A percentile compares a stretch with the other conserved stretches of the same genome.
These are phyloP conservation scores for Oreonectes daqikongensis DNA, from an alignment of 2,797 vertebrate species.

Conservation along the genomic window DNA sequence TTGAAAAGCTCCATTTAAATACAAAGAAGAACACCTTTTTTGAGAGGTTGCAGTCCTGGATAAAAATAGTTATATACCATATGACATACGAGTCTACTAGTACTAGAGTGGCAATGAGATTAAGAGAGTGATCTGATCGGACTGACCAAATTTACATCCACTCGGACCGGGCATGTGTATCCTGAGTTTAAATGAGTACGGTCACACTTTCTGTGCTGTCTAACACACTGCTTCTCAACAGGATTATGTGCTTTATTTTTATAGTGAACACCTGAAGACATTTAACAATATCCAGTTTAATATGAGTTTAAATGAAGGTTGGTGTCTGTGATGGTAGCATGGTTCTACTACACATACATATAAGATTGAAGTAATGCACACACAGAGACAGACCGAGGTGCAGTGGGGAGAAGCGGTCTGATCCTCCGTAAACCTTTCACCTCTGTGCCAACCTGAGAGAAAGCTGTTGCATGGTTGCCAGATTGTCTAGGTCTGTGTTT, in stretches of 20 bases:
- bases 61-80: not conserved
- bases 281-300: not conserved
- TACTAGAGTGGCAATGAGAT: not conserved
- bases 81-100: not conserved
- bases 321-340: not conserved
- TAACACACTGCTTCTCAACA: not conserved
- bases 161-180: not conserved
- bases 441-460: conserved; percentile 52
- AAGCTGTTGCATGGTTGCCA: conserved; percentile 57
- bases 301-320: not conserved
- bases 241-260: not conserved
- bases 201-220: not conserved
- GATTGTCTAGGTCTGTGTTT: conserved; percentile 56
- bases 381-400: conserved; percentile 29
- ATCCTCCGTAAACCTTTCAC: conserved; percentile 55
- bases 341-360: not conserved
- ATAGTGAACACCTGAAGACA: not conserved
- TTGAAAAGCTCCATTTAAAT: not conserved
- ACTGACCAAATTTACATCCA: not conserved
- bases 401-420: conserved; percentile 39
- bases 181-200: not conserved
- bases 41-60: not conserved
- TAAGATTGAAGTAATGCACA: conserved; percentile 24
- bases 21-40: not conserved
- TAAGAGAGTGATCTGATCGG: not conserved